These are phyloP conservation scores for Chiloscyllium plagiosum DNA, from an alignment of 2,113 vertebrate species.

Conservation along the genomic window DNA sequence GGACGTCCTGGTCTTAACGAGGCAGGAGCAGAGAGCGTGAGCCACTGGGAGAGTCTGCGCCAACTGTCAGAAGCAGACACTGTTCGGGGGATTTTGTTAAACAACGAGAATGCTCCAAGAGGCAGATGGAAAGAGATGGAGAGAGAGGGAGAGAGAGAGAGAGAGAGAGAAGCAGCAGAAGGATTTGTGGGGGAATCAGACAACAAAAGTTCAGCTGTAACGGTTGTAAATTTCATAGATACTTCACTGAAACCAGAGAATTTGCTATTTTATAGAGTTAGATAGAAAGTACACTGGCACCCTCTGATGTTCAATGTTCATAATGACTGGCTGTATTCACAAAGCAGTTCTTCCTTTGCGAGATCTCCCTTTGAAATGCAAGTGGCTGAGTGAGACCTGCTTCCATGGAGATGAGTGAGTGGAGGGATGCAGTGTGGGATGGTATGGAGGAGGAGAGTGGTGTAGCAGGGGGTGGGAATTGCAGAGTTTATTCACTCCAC, in stretches of 20 bases:
- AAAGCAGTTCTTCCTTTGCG: conserved; percentile 8
- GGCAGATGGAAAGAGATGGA: background rate
- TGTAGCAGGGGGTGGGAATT: background rate
- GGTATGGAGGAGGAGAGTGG: background rate
- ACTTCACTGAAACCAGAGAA: conserved; percentile 12
- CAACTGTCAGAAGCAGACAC: background rate
- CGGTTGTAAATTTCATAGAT: conserved; percentile 29
- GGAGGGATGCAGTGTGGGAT: too few species aligned
- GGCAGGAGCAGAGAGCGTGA: background rate
- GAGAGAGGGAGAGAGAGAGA: background rate
- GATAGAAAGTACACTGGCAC: conserved; percentile 29
- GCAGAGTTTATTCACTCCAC: background rate
- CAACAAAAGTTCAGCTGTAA: background rate
- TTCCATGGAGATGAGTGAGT: too few species aligned
- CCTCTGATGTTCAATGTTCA: conserved; percentile 30
- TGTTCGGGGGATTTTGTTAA: background rate
- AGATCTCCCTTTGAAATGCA: background rate
- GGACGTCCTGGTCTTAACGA: conserved; percentile 31
- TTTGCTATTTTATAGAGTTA: conserved; percentile 15
- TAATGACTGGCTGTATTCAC: conserved; percentile 29
- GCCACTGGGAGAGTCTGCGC: background rate
- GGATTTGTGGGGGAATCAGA: conserved; percentile 22
- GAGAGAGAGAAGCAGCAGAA: background rate
- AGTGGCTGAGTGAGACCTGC: background rate
- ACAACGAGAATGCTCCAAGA: conserved; percentile 16